Conservation (phyloP, 2,888 invertebrate species). For the Meganola albula region DNA sequence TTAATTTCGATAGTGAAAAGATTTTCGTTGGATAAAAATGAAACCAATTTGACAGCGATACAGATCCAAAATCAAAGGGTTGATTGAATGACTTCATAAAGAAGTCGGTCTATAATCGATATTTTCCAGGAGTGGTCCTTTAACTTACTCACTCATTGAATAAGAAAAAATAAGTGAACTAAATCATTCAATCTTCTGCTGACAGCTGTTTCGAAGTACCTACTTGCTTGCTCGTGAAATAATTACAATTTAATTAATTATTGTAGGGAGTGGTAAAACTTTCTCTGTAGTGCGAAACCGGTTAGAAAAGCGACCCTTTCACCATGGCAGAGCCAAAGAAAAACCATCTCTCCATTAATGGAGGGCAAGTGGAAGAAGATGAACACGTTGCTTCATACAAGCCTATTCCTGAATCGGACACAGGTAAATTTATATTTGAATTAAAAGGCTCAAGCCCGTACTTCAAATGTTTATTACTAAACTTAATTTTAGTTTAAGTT, state of each 20-base stretch:
- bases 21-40: too few species aligned
- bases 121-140: too few species aligned
- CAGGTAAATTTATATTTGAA: conserved; percentile 53
- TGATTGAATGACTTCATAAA: too few species aligned
- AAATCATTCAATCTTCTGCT: conserved; percentile 1
- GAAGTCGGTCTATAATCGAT: too few species aligned
- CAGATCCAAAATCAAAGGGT: too few species aligned
- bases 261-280: conserved; percentile 37
- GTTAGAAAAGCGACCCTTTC: conserved; percentile 37
- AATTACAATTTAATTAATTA: conserved; percentile 34
- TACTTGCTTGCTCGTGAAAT: conserved; percentile 17
- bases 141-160: too few species aligned
- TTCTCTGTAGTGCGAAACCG: conserved; percentile 39
- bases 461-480: neutral
- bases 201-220: conserved; percentile 9
- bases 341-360: conserved; percentile 65
- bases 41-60: too few species aligned
- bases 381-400: conserved; percentile 74
- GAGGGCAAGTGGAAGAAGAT: conserved; percentile 68
- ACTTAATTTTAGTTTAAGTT: too few species aligned
- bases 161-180: neutral
- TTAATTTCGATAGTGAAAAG: too few species aligned
- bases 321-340: conserved; percentile 66
- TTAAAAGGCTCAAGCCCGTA: neutral
- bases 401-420: conserved; percentile 76